Base-by-base conservation (phyloP, 2,113 vertebrate genomes). In the Atractosteus spatula region DNA sequence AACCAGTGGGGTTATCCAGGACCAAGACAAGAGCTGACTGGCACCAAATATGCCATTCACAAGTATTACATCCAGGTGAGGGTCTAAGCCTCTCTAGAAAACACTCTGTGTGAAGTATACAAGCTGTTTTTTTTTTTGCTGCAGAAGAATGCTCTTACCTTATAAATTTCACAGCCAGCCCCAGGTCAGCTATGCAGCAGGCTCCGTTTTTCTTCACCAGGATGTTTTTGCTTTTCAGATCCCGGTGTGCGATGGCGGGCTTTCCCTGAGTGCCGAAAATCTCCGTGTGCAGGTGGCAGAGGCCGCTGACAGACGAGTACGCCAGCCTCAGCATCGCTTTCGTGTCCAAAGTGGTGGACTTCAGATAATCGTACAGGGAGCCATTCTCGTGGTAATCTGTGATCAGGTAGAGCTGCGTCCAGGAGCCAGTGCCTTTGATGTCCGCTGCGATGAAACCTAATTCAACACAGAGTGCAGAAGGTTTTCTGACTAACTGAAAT, bases 181-280 rank as follows among this genome's bases (percentile, higher is more conserved):
- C 97, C 45, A 99, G 86, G 82, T 99, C 97, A 11, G 97, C 97
- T 74, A 99, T 96, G 70, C 97, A 99, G 83, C 97, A 98, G 3
- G 94, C 92, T 42, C 96, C 97, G 0, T 98, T 98, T 83, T 95
- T 94, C 89, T 99, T 99, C 81, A 99, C 97, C 85, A 99, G 83
- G 79, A 99, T 95, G 77, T 99, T 99, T 84, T 99, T 99, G 75
- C 96, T 99, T 91, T 99, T 99, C 51, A 99, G 93, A 76, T 99
- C 97, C 56, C 97, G 88, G 82, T 99, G 97, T 70, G 97, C 95
- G 62, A 99, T 98, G 59, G 97, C 97, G 0, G 97, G 97, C 75
- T 99, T 99, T 74, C 96, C 97, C 85, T 98, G 95, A 8, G 96
- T 99, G 64, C 97, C 97, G 42, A 97, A 97, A 87, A 99, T 99